Conservation (phyloP, 2,797 vertebrate species). For the Gallirallus australis region DNA sequence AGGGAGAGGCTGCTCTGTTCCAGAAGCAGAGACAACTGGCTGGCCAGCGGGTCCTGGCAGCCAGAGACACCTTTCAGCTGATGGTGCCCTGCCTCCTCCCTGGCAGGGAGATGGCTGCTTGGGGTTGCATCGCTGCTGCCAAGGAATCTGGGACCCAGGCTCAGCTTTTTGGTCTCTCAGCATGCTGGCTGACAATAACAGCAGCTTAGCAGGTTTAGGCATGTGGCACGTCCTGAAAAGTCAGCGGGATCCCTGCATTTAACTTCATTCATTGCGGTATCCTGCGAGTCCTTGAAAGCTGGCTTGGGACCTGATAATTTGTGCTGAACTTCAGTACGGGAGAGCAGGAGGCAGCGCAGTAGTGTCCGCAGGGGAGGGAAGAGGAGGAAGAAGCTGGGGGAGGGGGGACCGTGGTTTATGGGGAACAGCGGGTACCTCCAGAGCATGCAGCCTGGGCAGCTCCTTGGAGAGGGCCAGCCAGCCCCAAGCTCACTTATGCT, state of each 20-base stretch:
- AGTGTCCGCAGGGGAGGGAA: neutral
- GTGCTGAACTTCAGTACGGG: neutral
- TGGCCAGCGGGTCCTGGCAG: neutral
- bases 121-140: neutral
- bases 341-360: neutral
- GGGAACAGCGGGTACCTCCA: neutral
- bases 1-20: neutral
- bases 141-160: neutral
- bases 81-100: neutral
- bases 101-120: neutral
- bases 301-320: neutral
- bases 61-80: constrained; percentile 11
- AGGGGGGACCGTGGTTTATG: neutral
- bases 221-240: neutral
- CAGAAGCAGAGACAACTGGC: neutral
- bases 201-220: neutral
- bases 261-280: neutral
- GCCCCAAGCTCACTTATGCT: neutral
- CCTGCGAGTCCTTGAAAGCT: constrained; percentile 29
- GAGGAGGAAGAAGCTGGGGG: neutral
- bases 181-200: neutral
- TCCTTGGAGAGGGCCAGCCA: neutral
- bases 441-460: neutral
- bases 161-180: neutral
- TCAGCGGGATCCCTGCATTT: neutral